These are phyloP conservation scores for Pogoniulus pusillus DNA, from an alignment of 2,797 vertebrate genomes.

Conservation along the genomic window DNA sequence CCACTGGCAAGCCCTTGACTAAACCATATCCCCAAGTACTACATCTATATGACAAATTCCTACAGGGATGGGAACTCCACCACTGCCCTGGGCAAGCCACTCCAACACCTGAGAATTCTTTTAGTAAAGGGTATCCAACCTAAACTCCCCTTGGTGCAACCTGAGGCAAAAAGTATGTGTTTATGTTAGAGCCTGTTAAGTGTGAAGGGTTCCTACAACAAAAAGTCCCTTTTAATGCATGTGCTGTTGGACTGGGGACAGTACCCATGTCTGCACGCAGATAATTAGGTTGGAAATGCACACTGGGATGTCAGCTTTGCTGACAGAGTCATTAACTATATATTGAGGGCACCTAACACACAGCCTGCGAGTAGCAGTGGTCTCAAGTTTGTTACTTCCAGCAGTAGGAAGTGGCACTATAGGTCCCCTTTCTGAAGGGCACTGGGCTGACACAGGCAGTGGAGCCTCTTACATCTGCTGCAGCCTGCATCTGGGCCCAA, in stretches of 20 bases:
- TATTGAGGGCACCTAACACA: accelerated
- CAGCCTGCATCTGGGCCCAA: neutral
- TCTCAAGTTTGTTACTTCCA: neutral
- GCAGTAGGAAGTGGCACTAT: accelerated
- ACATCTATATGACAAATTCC: too few species aligned
- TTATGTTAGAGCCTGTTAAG: neutral
- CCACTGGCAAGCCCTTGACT: too few species aligned
- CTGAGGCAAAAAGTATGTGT: neutral
- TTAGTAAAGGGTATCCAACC: too few species aligned
- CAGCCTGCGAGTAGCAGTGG: neutral
- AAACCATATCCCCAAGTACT: too few species aligned
- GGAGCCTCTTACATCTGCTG: accelerated
- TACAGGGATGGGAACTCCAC: too few species aligned
- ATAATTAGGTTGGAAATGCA: neutral
- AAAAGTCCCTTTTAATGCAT: neutral
- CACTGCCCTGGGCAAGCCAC: too few species aligned
- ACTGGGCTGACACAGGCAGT: neutral
- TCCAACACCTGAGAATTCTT: neutral
- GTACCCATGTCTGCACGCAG: neutral
- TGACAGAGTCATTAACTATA: neutral
- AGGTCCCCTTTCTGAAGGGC: neutral
- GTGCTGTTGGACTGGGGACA: neutral
- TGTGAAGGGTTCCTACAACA: neutral
- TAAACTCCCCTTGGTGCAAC: too few species aligned
- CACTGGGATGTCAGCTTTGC: neutral